These are phyloP conservation scores for Proteles cristata DNA, from an alignment of 2,113 vertebrate genomes.

Conservation along the genomic window DNA sequence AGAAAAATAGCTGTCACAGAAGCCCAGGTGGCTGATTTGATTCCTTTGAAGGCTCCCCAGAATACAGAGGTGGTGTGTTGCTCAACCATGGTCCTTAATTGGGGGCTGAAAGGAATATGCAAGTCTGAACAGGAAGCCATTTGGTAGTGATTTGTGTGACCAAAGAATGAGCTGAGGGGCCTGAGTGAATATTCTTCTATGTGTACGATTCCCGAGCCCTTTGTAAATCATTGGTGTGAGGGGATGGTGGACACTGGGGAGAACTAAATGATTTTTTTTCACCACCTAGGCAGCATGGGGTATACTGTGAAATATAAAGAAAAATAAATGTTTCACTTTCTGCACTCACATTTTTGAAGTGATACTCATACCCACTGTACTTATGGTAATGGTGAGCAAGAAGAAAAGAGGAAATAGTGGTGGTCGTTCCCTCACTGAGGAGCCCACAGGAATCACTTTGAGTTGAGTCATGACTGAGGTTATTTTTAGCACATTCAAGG, in stretches of 20 bases:
- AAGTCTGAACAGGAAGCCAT: background rate
- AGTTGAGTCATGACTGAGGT: background rate
- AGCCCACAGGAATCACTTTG: background rate
- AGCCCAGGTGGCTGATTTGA: background rate
- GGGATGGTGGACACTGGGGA: background rate
- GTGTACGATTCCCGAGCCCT: background rate
- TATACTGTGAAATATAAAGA: background rate
- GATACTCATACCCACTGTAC: background rate
- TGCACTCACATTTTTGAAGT: background rate
- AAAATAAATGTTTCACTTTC: background rate
- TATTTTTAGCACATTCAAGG: background rate
- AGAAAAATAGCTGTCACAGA: background rate
- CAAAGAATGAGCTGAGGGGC: background rate
- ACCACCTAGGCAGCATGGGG: background rate
- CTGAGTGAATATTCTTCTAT: background rate
- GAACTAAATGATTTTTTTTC: background rate
- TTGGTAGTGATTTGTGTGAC: background rate
- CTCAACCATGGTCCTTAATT: background rate
- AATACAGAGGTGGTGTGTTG: background rate
- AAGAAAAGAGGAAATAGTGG: background rate
- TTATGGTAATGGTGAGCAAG: background rate
- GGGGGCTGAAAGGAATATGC: background rate
- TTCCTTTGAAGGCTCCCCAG: background rate
- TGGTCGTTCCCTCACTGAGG: background rate
- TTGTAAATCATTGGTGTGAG: background rate